Conservation (phyloP, 1,140 invertebrate genomes). For the Neodiprion pinetum region DNA sequence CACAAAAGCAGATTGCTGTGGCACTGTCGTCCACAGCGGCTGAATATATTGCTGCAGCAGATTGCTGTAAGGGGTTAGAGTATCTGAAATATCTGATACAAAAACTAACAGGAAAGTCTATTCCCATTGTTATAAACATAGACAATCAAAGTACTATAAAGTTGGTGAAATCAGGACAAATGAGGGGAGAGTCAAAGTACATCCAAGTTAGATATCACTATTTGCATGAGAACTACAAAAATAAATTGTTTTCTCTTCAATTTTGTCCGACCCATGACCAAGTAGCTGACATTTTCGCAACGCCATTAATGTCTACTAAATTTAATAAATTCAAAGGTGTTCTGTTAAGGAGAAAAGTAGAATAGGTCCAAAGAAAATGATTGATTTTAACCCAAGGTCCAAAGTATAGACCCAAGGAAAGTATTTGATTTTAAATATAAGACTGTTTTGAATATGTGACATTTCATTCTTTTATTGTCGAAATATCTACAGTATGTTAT, state of each 20-base stretch:
- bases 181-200: neutral
- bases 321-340: neutral
- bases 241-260: neutral
- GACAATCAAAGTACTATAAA: neutral
- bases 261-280: neutral
- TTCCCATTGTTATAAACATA: neutral
- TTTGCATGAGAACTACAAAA: neutral
- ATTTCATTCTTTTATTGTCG: neutral
- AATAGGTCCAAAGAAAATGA: neutral
- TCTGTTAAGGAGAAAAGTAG: neutral
- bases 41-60: conserved; percentile 39
- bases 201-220: neutral
- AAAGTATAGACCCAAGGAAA: too few species aligned
- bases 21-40: conserved; percentile 40
- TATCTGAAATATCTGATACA: conserved; percentile 29
- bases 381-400: neutral
- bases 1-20: conserved; percentile 34
- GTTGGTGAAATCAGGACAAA: neutral
- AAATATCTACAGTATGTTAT: too few species aligned
- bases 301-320: neutral
- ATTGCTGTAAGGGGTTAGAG: conserved; percentile 28
- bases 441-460: neutral
- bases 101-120: conserved; percentile 14
- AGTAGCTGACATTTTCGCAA: neutral
- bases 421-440: neutral